phyloP scores from a whole-genome alignment of 2,113 vertebrate genomes.

The Cephalopterus ornatus region DNA sequence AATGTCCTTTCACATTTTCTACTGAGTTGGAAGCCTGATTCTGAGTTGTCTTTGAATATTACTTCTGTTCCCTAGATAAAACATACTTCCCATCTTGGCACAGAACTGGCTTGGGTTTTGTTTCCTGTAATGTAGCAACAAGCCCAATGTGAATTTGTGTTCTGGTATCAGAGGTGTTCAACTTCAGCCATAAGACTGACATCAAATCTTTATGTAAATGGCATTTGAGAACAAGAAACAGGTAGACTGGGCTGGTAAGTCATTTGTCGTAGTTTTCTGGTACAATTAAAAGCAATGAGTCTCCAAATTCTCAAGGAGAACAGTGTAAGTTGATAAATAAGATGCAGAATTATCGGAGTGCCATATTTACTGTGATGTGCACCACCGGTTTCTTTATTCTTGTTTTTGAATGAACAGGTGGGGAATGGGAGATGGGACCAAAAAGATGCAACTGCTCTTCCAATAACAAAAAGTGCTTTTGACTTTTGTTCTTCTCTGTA shows the following conservation, averaged over 20 bases:
- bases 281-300: conserved; percentile 31
- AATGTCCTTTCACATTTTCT: not conserved
- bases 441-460: not conserved
- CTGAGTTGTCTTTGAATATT: not conserved
- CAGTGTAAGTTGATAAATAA: not conserved
- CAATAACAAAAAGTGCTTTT: not conserved
- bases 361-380: not conserved
- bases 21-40: not conserved
- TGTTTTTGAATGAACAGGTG: not conserved
- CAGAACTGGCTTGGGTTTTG: not conserved
- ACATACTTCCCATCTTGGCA: not conserved
- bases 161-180: not conserved
- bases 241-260: conserved; percentile 1
- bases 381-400: not conserved
- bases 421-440: not conserved
- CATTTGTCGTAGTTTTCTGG: conserved; percentile 3
- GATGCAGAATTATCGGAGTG: not conserved
- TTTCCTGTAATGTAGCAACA: not conserved
- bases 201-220: not conserved
- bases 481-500: not conserved
- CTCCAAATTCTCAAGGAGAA: conserved; percentile 38
- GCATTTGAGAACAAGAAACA: not conserved
- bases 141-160: not conserved
- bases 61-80: not conserved
- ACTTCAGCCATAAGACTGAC: not conserved